phyloP scores from a whole-genome alignment of 2,113 vertebrate genomes.

The Myotis brandtii region DNA sequence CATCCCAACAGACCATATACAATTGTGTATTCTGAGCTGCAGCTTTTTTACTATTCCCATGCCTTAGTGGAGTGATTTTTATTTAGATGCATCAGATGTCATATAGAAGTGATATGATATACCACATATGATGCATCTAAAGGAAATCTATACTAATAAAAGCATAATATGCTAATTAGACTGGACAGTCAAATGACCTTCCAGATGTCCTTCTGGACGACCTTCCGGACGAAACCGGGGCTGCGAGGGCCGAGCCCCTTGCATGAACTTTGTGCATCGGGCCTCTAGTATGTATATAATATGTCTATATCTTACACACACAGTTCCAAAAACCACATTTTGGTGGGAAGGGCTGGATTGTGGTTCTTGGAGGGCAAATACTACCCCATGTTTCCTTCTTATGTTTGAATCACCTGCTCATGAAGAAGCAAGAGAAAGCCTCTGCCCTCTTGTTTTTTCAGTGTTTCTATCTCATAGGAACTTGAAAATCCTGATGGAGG shows the following conservation, averaged over 20 bases:
- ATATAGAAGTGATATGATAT: not conserved
- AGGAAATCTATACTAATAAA: too few species aligned
- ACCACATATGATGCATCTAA: not conserved
- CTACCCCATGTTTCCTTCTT: rapidly evolving
- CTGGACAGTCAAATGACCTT: too few species aligned
- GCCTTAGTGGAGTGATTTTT: not conserved
- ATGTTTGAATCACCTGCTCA: not conserved
- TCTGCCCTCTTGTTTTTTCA: not conserved
- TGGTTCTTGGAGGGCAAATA: not conserved
- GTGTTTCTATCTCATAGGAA: not conserved
- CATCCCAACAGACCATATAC: not conserved
- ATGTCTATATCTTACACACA: not conserved
- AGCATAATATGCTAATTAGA: too few species aligned
- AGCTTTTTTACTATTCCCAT: not conserved
- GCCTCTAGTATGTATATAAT: rapidly evolving
- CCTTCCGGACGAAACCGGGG: too few species aligned
- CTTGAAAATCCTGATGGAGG: not conserved
- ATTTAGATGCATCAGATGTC: not conserved
- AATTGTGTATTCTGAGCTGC: not conserved
- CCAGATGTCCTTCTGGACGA: too few species aligned
- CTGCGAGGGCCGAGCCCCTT: too few species aligned
- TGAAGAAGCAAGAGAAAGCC: not conserved
- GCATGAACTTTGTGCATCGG: too few species aligned
- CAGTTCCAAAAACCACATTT: not conserved
- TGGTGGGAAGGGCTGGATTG: too few species aligned